Base-by-base conservation (phyloP, 2,888 invertebrate genomes). In the Mesorhabditis spiculigera region DNA sequence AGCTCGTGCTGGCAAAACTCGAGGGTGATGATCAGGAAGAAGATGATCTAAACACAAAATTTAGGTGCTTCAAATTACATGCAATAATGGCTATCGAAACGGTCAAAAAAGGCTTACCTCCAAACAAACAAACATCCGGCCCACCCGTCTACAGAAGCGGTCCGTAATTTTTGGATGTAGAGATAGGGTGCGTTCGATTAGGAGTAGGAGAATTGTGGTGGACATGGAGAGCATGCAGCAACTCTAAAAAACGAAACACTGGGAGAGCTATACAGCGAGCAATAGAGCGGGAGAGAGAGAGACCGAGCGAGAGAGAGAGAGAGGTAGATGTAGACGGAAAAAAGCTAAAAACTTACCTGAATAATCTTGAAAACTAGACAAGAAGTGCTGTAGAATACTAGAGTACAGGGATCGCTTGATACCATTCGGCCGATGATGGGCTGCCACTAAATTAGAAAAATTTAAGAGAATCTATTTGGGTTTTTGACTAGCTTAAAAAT, bases 161-260 rank as follows among this genome's bases (percentile, higher is more conserved):
- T 50, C 58, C 8, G 58, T 13, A n/a, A 50, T n/a, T 50, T 50
- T 10, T 50, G 58, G n/a, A 50, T 50, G 58, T 50, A 50, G n/a
- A 50, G 58, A 10, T 13, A 50, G 58, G 8, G 58, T 13, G 8
- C 58, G 8, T 50, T 50, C 58, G n/a, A n/a, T n/a, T n/a, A 50
- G n/a, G 8, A 50, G n/a, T 10, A 50, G 58, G n/a, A 50, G 58
- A n/a, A 50, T 50, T n/a, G 58, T 50, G 8, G 58, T 50, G 1
- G 58, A 50, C 58, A 50, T 50, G 8, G 58, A 50, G 58, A 50
- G 8, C 58, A 50, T 50, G 58, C 58, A 50, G n/a, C 58, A 50
- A n/a, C n/a, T 13, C 58, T 50, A n/a, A 50, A 50, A 28, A 28
- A 28, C 28, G 28, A 28, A 28, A 28, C 1, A 28, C 28, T 28